These are phyloP conservation scores for Iselma pallidipennis DNA, from an alignment of 2,888 invertebrate species.

Conservation along the genomic window DNA sequence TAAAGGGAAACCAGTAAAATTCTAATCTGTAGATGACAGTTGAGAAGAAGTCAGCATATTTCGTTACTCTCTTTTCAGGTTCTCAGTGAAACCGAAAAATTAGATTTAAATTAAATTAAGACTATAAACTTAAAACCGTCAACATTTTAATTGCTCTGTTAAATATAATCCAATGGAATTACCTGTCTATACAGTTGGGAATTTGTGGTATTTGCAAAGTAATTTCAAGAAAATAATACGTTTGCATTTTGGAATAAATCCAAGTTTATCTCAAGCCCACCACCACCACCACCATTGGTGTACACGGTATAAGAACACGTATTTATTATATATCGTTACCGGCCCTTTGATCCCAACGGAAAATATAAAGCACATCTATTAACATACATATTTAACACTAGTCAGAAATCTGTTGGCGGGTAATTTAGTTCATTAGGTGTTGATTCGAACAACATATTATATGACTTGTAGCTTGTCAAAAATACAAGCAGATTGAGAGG, in stretches of 20 bases:
- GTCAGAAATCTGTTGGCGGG: conserved; percentile 43
- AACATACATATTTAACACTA: neutral
- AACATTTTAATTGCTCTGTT: neutral
- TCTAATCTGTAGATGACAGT: too few relatives aligned
- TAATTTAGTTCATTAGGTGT: conserved; percentile 43
- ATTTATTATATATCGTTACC: neutral
- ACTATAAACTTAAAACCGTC: neutral
- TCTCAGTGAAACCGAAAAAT: too few relatives aligned
- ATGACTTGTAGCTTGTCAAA: neutral
- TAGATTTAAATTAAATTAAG: neutral
- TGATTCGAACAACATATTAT: conserved; percentile 5
- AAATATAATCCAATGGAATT: neutral
- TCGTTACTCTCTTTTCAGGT: too few relatives aligned
- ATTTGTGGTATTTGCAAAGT: neutral
- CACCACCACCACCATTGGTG: neutral
- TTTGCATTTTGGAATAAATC: neutral
- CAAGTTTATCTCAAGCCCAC: neutral
- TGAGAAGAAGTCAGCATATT: too few relatives aligned
- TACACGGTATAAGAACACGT: too few relatives aligned
- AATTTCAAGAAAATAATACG: neutral
- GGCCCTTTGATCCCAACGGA: neutral
- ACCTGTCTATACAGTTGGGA: neutral
- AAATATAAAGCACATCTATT: neutral
- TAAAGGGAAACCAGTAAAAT: too few relatives aligned
- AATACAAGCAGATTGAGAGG: too few relatives aligned